phyloP scores from a whole-genome alignment of 2,888 invertebrate species.

The Carterocephalus palaemon region DNA sequence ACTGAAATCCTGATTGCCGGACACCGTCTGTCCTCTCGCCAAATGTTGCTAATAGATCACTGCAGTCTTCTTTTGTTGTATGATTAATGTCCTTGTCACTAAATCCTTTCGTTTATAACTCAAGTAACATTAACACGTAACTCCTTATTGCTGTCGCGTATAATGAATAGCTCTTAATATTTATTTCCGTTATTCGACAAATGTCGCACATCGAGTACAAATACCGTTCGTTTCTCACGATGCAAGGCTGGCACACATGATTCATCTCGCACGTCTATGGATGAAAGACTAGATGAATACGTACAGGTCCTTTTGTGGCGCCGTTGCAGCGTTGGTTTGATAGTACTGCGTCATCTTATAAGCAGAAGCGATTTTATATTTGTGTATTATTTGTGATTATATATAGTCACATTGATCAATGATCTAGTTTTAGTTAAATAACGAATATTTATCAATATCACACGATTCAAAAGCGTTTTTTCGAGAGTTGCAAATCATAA shows the following conservation, averaged over 20 bases:
- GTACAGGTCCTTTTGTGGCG: constrained; percentile 20
- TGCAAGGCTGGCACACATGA: constrained; percentile 17
- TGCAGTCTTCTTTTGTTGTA: no score
- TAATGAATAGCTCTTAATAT: constrained; percentile 8
- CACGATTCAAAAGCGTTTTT: no score
- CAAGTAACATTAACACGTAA: constrained; percentile 1
- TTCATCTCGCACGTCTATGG: constrained; percentile 18
- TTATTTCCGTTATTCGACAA: constrained; percentile 21
- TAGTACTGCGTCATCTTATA: constrained; percentile 6
- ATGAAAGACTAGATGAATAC: constrained; percentile 5
- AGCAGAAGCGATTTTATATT: constrained; percentile 6
- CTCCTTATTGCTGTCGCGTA: neutral
- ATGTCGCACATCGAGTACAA: constrained; percentile 16
- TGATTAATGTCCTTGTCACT: no score
- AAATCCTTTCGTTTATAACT: neutral
- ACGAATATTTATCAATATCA: no score
- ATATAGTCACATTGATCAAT: no score
- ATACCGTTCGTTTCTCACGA: constrained; percentile 24
- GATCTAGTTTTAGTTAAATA: no score
- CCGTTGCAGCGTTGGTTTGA: constrained; percentile 2
- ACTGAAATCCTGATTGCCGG: no score
- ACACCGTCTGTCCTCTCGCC: no score
- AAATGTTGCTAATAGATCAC: no score
- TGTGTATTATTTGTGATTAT: no score
- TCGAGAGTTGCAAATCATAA: no score